A percentile compares a stretch with the other conserved stretches of the same genome.
phyloP scores from a whole-genome alignment of 1,140 invertebrate genomes.

The Cherax quadricarinatus region DNA sequence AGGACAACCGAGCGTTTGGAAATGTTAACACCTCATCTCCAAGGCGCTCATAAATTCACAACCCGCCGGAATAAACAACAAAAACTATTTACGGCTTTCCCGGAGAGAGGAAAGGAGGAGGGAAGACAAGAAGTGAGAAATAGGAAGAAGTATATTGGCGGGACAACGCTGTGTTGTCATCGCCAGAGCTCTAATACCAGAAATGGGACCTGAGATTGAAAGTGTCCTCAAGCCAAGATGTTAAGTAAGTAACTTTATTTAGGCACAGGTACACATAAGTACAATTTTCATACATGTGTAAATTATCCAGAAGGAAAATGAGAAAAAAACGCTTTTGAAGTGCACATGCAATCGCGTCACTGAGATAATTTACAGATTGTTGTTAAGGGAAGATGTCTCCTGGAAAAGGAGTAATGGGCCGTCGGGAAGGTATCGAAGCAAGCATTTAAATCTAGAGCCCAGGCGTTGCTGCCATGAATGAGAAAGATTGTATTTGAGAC shows the following conservation, averaged over 20 bases:
- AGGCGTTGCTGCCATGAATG: background rate
- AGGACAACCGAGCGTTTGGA: background rate
- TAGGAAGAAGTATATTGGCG: background rate
- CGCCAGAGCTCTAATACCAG: background rate
- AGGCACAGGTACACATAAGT: too few species aligned
- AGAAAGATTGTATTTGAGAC: constrained; percentile 51
- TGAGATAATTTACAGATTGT: constrained; percentile 32
- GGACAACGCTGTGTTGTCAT: background rate
- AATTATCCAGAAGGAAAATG: too few species aligned
- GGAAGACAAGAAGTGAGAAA: background rate
- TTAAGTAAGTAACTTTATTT: background rate
- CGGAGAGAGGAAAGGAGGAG: background rate
- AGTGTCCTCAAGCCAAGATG: background rate
- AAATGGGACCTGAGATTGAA: constrained; percentile 6
- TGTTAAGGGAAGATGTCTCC: constrained; percentile 44
- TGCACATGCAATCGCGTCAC: background rate
- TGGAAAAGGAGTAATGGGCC: constrained; percentile 35
- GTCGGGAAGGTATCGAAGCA: constrained; percentile 44
- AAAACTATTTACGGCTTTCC: background rate
- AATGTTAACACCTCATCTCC: background rate
- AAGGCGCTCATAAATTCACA: background rate
- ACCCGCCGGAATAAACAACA: background rate
- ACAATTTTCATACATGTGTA: too few species aligned
- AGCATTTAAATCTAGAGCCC: constrained; percentile 48
- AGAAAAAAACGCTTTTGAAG: too few species aligned